These are phyloP conservation scores for Liodrosophila aerea DNA, from an alignment of 2,888 invertebrate genomes.

Conservation along the genomic window DNA sequence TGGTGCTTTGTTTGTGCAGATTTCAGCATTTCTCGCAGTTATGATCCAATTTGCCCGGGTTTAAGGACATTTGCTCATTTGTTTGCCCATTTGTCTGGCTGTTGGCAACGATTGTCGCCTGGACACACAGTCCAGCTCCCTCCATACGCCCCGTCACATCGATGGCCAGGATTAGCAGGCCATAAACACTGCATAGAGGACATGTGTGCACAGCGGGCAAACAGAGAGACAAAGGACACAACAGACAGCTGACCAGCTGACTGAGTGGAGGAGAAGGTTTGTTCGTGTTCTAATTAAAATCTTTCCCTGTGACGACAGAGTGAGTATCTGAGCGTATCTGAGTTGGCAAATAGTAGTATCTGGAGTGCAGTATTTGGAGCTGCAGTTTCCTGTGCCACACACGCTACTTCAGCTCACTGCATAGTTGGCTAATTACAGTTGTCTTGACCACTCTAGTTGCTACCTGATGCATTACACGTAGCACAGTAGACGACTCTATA, in stretches of 20 bases:
- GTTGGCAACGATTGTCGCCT: slow-evolving; percentile 69
- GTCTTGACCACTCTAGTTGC: no score
- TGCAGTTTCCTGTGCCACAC: slow-evolving; percentile 11
- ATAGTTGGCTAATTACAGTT: background rate
- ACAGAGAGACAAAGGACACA: slow-evolving; percentile 15
- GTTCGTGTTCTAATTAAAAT: slow-evolving; percentile 58
- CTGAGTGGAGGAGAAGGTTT: slow-evolving; percentile 2
- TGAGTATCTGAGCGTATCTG: no score
- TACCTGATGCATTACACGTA: no score
- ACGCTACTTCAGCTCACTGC: background rate
- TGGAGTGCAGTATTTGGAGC: slow-evolving; percentile 10
- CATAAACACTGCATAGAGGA: slow-evolving; percentile 64
- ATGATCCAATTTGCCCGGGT: slow-evolving; percentile 71
- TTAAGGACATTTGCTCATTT: slow-evolving; percentile 71
- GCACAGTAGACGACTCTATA: no score
- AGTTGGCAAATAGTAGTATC: no score
- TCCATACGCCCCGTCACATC: slow-evolving; percentile 51
- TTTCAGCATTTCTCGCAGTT: slow-evolving; percentile 71
- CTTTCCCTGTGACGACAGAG: background rate
- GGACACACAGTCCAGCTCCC: slow-evolving; percentile 32
- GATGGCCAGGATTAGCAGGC: slow-evolving; percentile 62
- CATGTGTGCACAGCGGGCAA: slow-evolving; percentile 65
- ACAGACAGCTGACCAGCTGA: slow-evolving; percentile 49
- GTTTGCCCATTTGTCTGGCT: slow-evolving; percentile 74
- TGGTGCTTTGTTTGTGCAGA: slow-evolving; percentile 73